Conservation (phyloP, 2,888 invertebrate genomes). For the Rhimphoctona megacephalus region DNA sequence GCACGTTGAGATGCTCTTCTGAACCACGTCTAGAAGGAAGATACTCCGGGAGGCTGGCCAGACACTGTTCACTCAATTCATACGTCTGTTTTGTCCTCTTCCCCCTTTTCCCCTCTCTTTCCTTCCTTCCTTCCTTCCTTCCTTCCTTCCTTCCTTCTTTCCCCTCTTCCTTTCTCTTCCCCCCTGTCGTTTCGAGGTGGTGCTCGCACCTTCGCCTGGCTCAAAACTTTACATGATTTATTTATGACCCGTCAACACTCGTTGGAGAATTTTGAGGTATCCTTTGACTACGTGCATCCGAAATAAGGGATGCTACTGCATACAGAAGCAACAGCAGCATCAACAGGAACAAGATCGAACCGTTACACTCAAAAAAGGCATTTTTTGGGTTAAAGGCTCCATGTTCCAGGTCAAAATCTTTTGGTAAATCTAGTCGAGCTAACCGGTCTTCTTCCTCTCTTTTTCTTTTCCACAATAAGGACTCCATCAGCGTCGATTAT, state of each 20-base stretch:
- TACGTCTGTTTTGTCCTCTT: slow-evolving; percentile 29
- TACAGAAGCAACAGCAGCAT: slow-evolving; percentile 57
- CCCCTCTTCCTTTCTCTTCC: too few species aligned
- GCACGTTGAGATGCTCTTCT: slow-evolving; percentile 34
- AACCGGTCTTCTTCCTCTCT: slow-evolving; percentile 14
- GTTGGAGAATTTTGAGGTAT: slow-evolving; percentile 28
- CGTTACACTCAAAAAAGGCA: slow-evolving; percentile 36
- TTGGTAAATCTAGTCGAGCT: slow-evolving; percentile 12
- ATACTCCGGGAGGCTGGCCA: slow-evolving; percentile 19
- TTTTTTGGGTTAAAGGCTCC: slow-evolving; percentile 28
- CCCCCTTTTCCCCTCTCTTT: neutral
- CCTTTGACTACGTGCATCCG: neutral
- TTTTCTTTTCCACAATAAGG: slow-evolving; percentile 57
- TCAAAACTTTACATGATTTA: slow-evolving; percentile 71
- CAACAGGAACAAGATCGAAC: slow-evolving; percentile 22
- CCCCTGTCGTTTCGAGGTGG: slow-evolving; percentile 29
- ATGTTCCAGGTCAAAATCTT: slow-evolving; percentile 30
- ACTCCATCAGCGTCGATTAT: slow-evolving; percentile 70
- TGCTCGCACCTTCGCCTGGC: slow-evolving; percentile 36
- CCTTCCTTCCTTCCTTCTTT: neutral
- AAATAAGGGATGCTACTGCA: slow-evolving; percentile 33
- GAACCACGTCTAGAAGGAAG: slow-evolving; percentile 13
- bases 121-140: too few species aligned
- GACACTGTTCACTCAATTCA: slow-evolving; percentile 47
- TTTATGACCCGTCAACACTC: slow-evolving; percentile 64